These are phyloP conservation scores for Eretmochelys imbricata DNA, from an alignment of 2,113 vertebrate genomes.

Conservation along the genomic window DNA sequence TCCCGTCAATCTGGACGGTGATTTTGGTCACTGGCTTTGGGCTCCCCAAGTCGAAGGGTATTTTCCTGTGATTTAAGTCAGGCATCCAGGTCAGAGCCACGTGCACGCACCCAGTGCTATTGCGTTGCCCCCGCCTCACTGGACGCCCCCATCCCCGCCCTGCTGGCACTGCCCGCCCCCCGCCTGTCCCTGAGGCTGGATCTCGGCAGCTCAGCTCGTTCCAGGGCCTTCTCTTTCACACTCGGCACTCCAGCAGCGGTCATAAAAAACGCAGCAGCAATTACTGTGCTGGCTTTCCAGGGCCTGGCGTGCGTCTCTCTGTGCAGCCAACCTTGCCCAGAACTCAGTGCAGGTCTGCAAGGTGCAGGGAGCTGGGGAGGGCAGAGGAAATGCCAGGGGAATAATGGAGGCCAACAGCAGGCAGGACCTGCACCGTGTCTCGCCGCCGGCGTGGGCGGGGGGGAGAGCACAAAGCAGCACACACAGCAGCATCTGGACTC, in stretches of 20 bases:
- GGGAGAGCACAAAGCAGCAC: no score
- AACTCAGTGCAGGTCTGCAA: background rate
- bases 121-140: no score
- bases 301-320: background rate
- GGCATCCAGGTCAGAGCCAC: no score
- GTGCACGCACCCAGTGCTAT: no score
- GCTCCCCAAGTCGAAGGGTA: no score
- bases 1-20: no score
- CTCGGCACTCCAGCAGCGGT: background rate
- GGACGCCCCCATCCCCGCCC: no score
- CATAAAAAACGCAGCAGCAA: conserved; percentile 17
- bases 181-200: background rate
- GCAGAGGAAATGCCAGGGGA: background rate
- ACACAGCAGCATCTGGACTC: no score
- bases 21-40: no score
- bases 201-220: background rate
- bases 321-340: background rate
- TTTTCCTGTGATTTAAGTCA: no score
- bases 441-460: background rate
- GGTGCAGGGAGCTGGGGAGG: background rate
- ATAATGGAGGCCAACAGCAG: background rate
- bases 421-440: background rate
- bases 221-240: no score
- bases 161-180: no score
- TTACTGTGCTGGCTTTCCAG: background rate